These are phyloP conservation scores for Dendrolimus pini DNA, from an alignment of 2,888 invertebrate genomes.

Conservation along the genomic window DNA sequence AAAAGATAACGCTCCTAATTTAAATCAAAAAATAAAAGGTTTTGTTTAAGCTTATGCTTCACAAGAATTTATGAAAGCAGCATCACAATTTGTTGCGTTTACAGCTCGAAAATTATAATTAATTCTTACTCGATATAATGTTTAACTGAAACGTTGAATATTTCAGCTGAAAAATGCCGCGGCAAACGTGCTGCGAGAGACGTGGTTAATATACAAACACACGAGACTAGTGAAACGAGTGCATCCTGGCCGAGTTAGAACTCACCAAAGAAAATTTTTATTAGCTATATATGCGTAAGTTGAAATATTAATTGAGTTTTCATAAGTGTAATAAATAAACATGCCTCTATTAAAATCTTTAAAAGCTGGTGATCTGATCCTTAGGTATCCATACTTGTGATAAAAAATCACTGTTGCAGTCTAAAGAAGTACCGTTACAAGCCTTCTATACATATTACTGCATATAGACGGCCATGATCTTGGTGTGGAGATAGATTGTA, in stretches of 20 bases:
- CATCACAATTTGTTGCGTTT: background rate
- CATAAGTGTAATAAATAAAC: too few relatives aligned
- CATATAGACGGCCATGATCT: too few relatives aligned
- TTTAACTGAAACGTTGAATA: conserved; percentile 11
- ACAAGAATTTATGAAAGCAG: background rate
- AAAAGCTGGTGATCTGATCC: too few relatives aligned
- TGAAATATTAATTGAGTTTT: conserved; percentile 5
- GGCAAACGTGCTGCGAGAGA: conserved; percentile 99
- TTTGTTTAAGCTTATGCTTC: background rate
- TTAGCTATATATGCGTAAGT: conserved; percentile 99
- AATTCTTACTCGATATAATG: conserved; percentile 4
- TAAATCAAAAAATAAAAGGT: background rate
- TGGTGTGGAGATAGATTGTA: too few relatives aligned
- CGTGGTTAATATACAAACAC: conserved; percentile 99
- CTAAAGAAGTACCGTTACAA: too few relatives aligned
- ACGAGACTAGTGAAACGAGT: conserved; percentile 98
- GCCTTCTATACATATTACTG: too few relatives aligned
- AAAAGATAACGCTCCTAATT: background rate
- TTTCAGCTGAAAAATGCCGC: conserved; percentile 99
- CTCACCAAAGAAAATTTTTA: conserved; percentile 99
- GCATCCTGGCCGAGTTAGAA: conserved; percentile 95
- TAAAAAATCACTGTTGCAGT: too few relatives aligned
- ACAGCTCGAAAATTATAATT: background rate
- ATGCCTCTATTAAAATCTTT: too few relatives aligned
- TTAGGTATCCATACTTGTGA: too few relatives aligned